Conservation (phyloP, 1,140 invertebrate species). For the Oryctes rhinoceros region DNA sequence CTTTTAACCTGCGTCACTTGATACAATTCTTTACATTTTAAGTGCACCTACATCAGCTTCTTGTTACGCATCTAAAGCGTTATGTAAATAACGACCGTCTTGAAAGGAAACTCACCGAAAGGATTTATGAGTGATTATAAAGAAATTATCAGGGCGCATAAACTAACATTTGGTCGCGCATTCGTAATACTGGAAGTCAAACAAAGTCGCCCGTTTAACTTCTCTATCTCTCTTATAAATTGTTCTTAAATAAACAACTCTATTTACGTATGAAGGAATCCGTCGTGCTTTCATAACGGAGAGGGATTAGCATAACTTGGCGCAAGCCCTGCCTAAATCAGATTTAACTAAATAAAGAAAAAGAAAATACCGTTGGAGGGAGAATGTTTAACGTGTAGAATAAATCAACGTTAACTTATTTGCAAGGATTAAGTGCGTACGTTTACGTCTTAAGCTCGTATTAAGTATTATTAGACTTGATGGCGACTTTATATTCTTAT, state of each 20-base stretch:
- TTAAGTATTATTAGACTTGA: slow-evolving; percentile 13
- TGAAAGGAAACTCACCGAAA: not conserved
- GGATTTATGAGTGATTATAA: slow-evolving; percentile 29
- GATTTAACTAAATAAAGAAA: slow-evolving; percentile 2
- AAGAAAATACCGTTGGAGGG: not conserved
- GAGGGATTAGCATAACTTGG: slow-evolving; percentile 31
- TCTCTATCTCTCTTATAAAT: slow-evolving; percentile 20
- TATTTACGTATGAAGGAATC: slow-evolving; percentile 28
- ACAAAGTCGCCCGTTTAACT: slow-evolving; percentile 19
- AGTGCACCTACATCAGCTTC: no score
- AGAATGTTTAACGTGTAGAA: slow-evolving; percentile 12
- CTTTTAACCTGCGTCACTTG: no score
- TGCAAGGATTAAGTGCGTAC: slow-evolving; percentile 24
- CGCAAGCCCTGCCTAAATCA: slow-evolving; percentile 20
- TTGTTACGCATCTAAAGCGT: no score
- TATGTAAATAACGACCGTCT: not conserved
- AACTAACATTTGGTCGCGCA: slow-evolving; percentile 13
- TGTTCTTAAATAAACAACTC: slow-evolving; percentile 33
- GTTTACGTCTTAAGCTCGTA: slow-evolving; percentile 11
- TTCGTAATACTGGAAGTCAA: slow-evolving; percentile 19
- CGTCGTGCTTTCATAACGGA: slow-evolving; percentile 22
- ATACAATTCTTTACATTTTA: no score
- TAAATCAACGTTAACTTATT: slow-evolving; percentile 13
- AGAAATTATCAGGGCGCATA: slow-evolving; percentile 23
- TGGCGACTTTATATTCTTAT: slow-evolving; percentile 12